Conservation (phyloP, 2,797 vertebrate species). For the Myotis daubentonii region DNA sequence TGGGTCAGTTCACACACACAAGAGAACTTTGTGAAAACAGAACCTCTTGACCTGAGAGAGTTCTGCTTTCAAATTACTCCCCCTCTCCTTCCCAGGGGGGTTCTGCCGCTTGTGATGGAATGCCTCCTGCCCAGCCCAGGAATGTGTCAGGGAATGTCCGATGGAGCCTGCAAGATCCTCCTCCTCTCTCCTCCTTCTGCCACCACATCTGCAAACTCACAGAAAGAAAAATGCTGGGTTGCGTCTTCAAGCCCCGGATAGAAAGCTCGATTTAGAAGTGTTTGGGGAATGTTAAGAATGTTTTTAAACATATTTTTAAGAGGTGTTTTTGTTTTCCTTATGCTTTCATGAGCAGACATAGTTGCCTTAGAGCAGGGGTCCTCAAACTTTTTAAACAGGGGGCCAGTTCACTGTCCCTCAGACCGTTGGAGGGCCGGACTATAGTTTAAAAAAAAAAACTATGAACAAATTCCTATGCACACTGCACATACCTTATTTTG, state of each 20-base stretch:
- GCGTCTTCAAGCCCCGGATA: not conserved
- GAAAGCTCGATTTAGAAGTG: not conserved
- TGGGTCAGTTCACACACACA: slow-evolving; percentile 33
- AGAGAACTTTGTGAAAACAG: slow-evolving; percentile 42
- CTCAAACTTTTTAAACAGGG: no score
- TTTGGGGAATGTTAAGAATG: not conserved
- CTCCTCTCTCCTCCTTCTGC: not conserved
- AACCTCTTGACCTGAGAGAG: not conserved
- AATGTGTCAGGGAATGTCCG: not conserved
- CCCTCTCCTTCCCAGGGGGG: not conserved
- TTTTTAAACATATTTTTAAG: not conserved
- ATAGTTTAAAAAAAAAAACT: no score
- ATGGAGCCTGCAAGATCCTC: not conserved
- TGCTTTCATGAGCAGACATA: not conserved
- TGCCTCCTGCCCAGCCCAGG: not conserved
- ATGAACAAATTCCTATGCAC: no score
- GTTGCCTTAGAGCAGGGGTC: not conserved
- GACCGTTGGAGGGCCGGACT: no score
- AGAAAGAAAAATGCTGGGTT: not conserved
- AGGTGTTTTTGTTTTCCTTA: slow-evolving; percentile 3
- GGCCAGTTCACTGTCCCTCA: no score
- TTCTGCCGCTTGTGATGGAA: not conserved
- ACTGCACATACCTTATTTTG: no score
- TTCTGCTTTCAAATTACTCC: not conserved
- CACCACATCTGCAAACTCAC: not conserved